phyloP scores from a whole-genome alignment of 2,113 vertebrate species.

The Chionodraco myersi region DNA sequence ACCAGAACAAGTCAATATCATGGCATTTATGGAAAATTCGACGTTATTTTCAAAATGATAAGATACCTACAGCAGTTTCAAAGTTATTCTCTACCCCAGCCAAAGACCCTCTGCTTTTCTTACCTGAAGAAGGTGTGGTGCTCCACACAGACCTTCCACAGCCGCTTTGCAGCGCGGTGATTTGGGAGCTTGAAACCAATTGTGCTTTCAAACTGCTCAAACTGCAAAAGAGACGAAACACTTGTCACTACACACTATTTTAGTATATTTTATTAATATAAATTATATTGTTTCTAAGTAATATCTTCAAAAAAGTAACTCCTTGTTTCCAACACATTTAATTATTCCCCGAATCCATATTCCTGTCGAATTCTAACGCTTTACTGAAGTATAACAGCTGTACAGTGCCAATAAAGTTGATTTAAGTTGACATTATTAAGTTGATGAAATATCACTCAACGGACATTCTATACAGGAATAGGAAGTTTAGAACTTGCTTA shows the following conservation, averaged over 20 bases:
- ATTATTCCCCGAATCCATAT: no score
- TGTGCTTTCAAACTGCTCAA: conserved; percentile 98
- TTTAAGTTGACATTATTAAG: no score
- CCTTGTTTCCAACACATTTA: neutral
- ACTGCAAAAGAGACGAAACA: conserved; percentile 79
- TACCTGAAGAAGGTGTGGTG: conserved; percentile 99
- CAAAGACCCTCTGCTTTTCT: conserved; percentile 14
- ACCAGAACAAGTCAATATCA: neutral
- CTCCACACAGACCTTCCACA: conserved; percentile 99
- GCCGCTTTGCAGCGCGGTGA: conserved; percentile 94
- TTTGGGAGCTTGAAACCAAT: conserved; percentile 99
- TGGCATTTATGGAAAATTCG: neutral
- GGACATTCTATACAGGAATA: neutral
- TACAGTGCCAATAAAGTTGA: no score
- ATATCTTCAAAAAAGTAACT: neutral
- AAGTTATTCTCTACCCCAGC: neutral
- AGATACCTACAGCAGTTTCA: neutral
- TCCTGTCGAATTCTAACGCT: no score
- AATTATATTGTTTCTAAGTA: neutral
- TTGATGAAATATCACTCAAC: no score
- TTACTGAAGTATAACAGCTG: no score
- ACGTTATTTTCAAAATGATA: neutral
- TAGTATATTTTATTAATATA: no score
- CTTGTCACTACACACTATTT: no score
- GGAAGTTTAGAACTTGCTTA: neutral